Conservation (phyloP, 2,113 vertebrate species). For the Microcebus jonahi region DNA sequence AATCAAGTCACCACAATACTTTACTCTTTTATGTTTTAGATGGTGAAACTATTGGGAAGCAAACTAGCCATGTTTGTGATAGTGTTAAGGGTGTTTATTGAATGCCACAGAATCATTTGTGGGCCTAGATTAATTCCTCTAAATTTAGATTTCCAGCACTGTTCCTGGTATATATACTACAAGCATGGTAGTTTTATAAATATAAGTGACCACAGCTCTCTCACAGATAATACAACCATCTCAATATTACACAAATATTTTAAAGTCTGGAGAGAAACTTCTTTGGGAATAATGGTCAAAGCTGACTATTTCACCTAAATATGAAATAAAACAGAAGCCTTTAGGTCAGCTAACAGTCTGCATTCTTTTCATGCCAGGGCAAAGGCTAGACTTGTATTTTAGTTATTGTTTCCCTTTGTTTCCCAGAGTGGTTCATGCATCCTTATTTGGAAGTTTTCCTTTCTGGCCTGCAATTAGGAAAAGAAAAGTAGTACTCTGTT, state of each 20-base stretch:
- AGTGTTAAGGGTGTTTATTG: neutral
- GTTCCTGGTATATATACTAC: neutral
- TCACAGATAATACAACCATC: neutral
- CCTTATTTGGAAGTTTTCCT: slow-evolving; percentile 79
- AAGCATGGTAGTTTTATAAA: neutral
- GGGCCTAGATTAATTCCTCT: slow-evolving; percentile 29
- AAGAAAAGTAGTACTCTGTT: neutral
- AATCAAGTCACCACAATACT: neutral
- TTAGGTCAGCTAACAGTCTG: slow-evolving; percentile 65
- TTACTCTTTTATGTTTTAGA: neutral
- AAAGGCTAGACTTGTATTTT: slow-evolving; percentile 68
- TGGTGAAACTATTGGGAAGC: neutral
- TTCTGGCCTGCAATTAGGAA: slow-evolving; percentile 9
- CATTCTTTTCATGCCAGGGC: slow-evolving; percentile 75
- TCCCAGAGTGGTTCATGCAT: slow-evolving; percentile 15
- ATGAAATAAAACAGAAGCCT: slow-evolving; percentile 69
- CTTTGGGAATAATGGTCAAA: slow-evolving; percentile 15
- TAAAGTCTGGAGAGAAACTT: slow-evolving; percentile 9
- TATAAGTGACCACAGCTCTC: neutral
- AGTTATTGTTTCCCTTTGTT: slow-evolving; percentile 70
- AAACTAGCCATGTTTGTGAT: neutral
- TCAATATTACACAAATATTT: neutral
- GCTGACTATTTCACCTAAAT: slow-evolving; percentile 63
- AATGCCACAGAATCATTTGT: neutral
- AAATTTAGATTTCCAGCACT: slow-evolving; percentile 18